Percentiles rank a stretch among this genome's conserved stretches.
These are phyloP conservation scores for Listronotus oregonensis DNA, from an alignment of 1,140 invertebrate genomes.

Conservation along the genomic window DNA sequence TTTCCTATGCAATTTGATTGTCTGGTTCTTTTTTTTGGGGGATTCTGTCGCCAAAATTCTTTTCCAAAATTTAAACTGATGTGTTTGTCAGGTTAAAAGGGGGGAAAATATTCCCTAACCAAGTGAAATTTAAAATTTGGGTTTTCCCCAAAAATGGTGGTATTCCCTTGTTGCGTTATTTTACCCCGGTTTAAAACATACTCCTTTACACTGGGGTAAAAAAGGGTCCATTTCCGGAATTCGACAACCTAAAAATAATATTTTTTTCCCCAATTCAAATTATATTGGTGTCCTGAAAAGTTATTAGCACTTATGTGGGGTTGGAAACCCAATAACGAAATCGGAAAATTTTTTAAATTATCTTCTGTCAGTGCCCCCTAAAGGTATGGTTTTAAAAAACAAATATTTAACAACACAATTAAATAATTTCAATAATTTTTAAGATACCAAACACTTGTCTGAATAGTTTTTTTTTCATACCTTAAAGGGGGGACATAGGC, in stretches of 20 bases:
- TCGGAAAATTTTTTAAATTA: too few species aligned
- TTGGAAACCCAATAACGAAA: too few species aligned
- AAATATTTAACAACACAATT: too few species aligned
- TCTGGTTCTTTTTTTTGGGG: slow-evolving; percentile 55
- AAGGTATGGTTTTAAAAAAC: too few species aligned
- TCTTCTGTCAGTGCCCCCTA: too few species aligned
- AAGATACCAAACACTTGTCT: too few species aligned
- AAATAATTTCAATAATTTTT: too few species aligned
- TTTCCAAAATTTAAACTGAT: slow-evolving; percentile 61
- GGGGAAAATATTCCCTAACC: slow-evolving; percentile 48
- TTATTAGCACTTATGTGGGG: too few species aligned
- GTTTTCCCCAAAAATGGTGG: slow-evolving; percentile 64
- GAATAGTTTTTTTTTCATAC: too few species aligned
- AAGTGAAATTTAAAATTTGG: slow-evolving; percentile 71
- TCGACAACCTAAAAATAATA: slow-evolving; percentile 65
- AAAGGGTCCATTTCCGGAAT: slow-evolving; percentile 78
- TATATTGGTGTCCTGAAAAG: too few species aligned
- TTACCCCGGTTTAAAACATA: slow-evolving; percentile 57
- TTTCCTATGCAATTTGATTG: slow-evolving; percentile 53
- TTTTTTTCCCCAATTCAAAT: too few species aligned
- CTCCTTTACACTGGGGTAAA: slow-evolving; percentile 63
- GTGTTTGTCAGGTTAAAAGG: slow-evolving; percentile 59
- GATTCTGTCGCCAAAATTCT: slow-evolving; percentile 62
- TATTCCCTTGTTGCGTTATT: slow-evolving; percentile 56
- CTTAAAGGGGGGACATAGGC: too few species aligned